Percentiles rank a stretch among this genome's conserved stretches.
Conservation (phyloP, 2,888 invertebrate genomes). For the Archips xylosteana region DNA sequence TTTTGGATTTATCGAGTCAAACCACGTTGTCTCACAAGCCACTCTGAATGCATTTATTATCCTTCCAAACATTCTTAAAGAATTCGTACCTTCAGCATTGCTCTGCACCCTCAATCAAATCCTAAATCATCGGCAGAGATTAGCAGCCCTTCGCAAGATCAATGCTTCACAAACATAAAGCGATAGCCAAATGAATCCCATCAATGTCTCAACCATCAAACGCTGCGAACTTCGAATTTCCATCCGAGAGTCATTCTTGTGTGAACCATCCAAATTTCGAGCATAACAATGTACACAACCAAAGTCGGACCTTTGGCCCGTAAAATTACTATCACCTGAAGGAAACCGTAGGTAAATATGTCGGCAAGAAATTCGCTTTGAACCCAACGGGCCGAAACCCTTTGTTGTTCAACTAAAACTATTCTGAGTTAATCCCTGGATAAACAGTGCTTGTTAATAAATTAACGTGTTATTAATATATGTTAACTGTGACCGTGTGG, state of each 20-base stretch:
- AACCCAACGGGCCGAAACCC: conserved; percentile 75
- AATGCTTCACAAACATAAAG: conserved; percentile 32
- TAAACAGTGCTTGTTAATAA: conserved; percentile 85
- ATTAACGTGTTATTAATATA: conserved; percentile 85
- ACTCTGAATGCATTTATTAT: too few species aligned
- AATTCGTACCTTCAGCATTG: background rate
- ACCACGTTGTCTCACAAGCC: too few species aligned
- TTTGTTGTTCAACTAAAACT: conserved; percentile 86
- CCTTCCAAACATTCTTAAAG: background rate
- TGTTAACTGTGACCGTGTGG: conserved; percentile 78
- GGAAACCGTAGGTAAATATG: conserved; percentile 83
- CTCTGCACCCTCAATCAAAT: background rate
- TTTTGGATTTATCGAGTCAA: too few species aligned
- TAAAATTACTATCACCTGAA: conserved; percentile 84
- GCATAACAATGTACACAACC: conserved; percentile 60
- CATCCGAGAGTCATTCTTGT: conserved; percentile 62
- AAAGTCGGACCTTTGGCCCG: conserved; percentile 80
- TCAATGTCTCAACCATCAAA: conserved; percentile 56
- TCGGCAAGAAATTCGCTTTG: conserved; percentile 85
- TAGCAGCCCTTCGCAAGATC: background rate
- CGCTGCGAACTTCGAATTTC: conserved; percentile 62
- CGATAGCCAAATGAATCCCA: conserved; percentile 36
- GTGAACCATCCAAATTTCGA: conserved; percentile 67
- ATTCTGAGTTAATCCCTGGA: conserved; percentile 85
- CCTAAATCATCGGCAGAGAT: background rate